Conservation (phyloP, 2,888 invertebrate species). For the Dynastes maya region DNA sequence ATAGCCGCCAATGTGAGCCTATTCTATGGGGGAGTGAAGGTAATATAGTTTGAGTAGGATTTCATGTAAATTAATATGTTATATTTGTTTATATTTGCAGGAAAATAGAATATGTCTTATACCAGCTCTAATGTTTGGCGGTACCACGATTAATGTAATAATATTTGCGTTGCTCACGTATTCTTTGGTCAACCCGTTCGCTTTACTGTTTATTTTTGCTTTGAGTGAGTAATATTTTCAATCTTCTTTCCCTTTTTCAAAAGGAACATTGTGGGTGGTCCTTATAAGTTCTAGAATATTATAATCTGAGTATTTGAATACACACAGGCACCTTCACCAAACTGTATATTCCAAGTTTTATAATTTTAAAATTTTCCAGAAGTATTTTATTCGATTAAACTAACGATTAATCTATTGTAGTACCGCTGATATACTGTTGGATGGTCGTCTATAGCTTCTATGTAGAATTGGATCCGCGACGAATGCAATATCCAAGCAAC, state of each 20-base stretch:
- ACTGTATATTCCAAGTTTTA: no score
- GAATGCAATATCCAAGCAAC: slow-evolving; percentile 22
- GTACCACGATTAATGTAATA: slow-evolving; percentile 1
- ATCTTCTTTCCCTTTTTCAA: no score
- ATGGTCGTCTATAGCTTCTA: slow-evolving; percentile 40
- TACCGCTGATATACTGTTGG: slow-evolving; percentile 23
- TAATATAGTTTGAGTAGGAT: background rate
- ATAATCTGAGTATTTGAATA: no score
- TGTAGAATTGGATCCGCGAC: slow-evolving; percentile 19
- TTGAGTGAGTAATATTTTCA: slow-evolving; percentile 16
- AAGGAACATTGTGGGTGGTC: no score
- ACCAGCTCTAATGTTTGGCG: slow-evolving; percentile 9
- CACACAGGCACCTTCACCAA: no score
- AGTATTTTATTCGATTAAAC: no score
- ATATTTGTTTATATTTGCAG: background rate
- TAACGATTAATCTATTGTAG: background rate
- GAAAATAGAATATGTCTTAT: slow-evolving; percentile 17
- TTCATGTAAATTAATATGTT: background rate
- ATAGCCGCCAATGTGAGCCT: background rate
- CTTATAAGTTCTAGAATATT: no score
- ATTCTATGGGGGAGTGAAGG: slow-evolving; percentile 9
- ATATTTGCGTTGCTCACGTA: background rate
- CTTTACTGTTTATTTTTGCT: slow-evolving; percentile 2
- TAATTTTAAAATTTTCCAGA: no score
- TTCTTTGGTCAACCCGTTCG: slow-evolving; percentile 9